phyloP scores from a whole-genome alignment of 2,888 invertebrate genomes.

The Achlya flavicornis region DNA sequence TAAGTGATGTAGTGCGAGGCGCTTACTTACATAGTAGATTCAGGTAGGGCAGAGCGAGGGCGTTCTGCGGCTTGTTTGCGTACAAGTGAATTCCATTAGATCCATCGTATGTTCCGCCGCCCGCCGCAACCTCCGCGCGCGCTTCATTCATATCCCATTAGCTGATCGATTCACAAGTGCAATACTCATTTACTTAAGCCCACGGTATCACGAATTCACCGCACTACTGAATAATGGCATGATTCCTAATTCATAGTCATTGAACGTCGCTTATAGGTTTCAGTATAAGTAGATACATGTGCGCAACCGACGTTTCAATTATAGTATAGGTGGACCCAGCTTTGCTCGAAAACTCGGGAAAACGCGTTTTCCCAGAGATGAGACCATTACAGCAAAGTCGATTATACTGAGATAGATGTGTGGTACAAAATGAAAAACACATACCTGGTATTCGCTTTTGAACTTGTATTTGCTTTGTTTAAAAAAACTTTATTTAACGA shows the following conservation, averaged over 20 bases:
- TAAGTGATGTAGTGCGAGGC: constrained; percentile 45
- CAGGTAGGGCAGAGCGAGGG: constrained; percentile 57
- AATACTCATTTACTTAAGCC: constrained; percentile 61
- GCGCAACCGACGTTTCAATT: not conserved
- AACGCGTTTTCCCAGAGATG: no score
- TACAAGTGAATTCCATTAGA: constrained; percentile 84
- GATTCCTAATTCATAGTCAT: constrained; percentile 18
- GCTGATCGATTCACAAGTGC: constrained; percentile 79
- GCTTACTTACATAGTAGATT: constrained; percentile 52
- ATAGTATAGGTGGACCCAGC: no score
- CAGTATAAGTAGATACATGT: not conserved
- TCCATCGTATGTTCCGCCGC: constrained; percentile 71
- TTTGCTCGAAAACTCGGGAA: no score
- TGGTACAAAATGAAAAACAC: no score
- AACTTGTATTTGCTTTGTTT: no score
- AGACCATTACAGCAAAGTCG: no score
- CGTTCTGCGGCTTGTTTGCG: constrained; percentile 79
- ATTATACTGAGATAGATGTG: no score
- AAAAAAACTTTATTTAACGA: no score
- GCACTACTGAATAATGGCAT: constrained; percentile 25
- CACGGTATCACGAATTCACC: constrained; percentile 18
- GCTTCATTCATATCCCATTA: constrained; percentile 82
- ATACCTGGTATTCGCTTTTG: no score
- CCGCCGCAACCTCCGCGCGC: constrained; percentile 69
- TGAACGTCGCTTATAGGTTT: constrained; percentile 13